Percentiles rank a stretch among this genome's conserved stretches.
These are phyloP conservation scores for Drosophila pandora DNA, from an alignment of 1,140 invertebrate genomes.

Conservation along the genomic window DNA sequence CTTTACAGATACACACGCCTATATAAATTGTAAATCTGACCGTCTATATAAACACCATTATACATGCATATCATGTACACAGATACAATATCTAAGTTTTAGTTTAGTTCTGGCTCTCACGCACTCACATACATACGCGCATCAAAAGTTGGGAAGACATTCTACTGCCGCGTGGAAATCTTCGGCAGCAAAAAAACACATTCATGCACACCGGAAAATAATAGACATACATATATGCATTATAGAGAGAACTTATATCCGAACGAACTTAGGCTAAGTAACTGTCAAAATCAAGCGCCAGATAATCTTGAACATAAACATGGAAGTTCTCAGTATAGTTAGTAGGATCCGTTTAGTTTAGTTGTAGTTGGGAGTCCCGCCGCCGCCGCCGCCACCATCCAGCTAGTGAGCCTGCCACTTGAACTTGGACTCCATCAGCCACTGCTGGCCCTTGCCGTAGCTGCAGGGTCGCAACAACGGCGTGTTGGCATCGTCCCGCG, in stretches of 20 bases:
- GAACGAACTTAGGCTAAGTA: slow-evolving; percentile 33
- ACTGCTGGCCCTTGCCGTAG: slow-evolving; percentile 91
- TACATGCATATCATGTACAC: slow-evolving; percentile 38
- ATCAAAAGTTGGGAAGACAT: slow-evolving; percentile 50
- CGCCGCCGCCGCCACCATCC: neutral
- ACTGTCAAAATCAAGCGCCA: slow-evolving; percentile 46
- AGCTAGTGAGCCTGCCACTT: slow-evolving; percentile 92
- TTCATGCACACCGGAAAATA: slow-evolving; percentile 26
- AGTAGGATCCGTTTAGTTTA: slow-evolving; percentile 56
- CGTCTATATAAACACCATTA: slow-evolving; percentile 39
- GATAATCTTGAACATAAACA: slow-evolving; percentile 53
- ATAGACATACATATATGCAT: slow-evolving; percentile 3
- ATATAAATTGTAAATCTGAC: slow-evolving; percentile 34
- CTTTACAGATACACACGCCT: slow-evolving; percentile 46
- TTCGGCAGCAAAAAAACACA: slow-evolving; percentile 34
- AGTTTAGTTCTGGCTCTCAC: slow-evolving; percentile 42
- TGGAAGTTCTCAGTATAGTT: slow-evolving; percentile 77
- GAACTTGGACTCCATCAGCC: slow-evolving; percentile 98
- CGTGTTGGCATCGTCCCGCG: slow-evolving; percentile 89
- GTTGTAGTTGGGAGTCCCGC: slow-evolving; percentile 25
- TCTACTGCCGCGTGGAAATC: slow-evolving; percentile 18
- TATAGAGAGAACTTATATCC: slow-evolving; percentile 14
- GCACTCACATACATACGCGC: slow-evolving; percentile 28
- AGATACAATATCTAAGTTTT: slow-evolving; percentile 31
- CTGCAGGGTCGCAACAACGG: slow-evolving; percentile 92